Conservation (phyloP, 2,888 invertebrate genomes). For the Rhyacophila evoluta region DNA sequence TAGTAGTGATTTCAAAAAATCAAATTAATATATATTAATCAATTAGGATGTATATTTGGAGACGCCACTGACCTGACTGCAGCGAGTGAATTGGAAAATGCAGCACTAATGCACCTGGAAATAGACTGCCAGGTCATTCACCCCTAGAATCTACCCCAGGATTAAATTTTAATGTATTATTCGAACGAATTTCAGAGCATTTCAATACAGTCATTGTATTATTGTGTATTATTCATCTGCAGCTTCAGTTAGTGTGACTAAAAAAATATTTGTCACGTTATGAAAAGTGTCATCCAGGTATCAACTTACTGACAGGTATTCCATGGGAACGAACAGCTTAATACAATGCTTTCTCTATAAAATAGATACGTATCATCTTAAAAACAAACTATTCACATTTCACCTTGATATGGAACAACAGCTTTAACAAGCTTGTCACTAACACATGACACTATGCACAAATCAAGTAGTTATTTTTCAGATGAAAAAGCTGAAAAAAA, state of each 20-base stretch:
- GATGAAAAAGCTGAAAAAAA: too few species aligned
- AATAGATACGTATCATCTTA: too few species aligned
- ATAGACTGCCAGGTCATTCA: constrained; percentile 35
- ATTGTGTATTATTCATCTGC: not conserved
- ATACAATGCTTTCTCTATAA: too few species aligned
- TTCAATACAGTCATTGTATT: not conserved
- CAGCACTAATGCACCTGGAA: constrained; percentile 43
- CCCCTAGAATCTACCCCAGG: constrained; percentile 4
- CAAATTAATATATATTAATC: too few species aligned
- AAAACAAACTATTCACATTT: too few species aligned
- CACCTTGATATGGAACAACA: too few species aligned
- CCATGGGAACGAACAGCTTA: too few species aligned
- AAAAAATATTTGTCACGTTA: not conserved
- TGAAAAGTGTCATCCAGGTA: not conserved
- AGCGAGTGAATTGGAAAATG: constrained; percentile 41
- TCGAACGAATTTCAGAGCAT: not conserved
- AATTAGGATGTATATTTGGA: too few species aligned
- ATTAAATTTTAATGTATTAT: not conserved
- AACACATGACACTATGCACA: too few species aligned
- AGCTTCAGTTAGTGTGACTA: not conserved
- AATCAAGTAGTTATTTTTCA: too few species aligned
- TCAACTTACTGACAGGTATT: not conserved
- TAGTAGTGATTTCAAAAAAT: too few species aligned
- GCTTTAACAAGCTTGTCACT: too few species aligned
- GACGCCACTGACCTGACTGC: not conserved